Conservation (phyloP, 2,797 vertebrate species). For the Pagetopsis macropterus region DNA sequence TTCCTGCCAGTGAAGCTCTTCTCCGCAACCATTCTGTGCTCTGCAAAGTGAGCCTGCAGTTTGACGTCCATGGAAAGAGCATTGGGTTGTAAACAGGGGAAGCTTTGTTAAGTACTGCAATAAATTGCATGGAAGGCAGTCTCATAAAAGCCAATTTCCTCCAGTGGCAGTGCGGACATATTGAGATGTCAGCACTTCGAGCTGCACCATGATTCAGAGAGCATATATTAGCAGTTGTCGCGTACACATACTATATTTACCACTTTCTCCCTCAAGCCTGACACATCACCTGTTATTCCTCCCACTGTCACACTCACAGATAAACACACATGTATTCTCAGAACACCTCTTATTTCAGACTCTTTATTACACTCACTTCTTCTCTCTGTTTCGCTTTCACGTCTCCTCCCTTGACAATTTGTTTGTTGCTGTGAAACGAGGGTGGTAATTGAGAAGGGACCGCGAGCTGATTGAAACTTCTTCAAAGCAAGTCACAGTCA, state of each 20-base stretch:
- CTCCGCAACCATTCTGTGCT: slow-evolving; percentile 19
- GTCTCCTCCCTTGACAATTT: slow-evolving; percentile 54
- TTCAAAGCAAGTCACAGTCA: slow-evolving; percentile 28
- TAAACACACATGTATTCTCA: slow-evolving; percentile 32
- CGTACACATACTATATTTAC: slow-evolving; percentile 46
- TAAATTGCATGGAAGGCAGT: slow-evolving; percentile 73
- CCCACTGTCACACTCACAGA: slow-evolving; percentile 21
- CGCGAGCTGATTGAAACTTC: slow-evolving; percentile 47
- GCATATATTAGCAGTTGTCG: slow-evolving; percentile 61
- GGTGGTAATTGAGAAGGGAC: slow-evolving; percentile 70
- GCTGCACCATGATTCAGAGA: slow-evolving; percentile 64
- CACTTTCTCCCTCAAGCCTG: slow-evolving; percentile 30
- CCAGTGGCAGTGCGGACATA: slow-evolving; percentile 64
- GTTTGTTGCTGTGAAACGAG: slow-evolving; percentile 67
- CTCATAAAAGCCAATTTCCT: slow-evolving; percentile 80
- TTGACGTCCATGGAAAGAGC: slow-evolving; percentile 62
- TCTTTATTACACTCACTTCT: slow-evolving; percentile 22
- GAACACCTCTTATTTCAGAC: slow-evolving; percentile 8
- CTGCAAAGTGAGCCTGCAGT: slow-evolving; percentile 43
- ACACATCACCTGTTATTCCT: slow-evolving; percentile 49
- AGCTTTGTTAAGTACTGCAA: slow-evolving; percentile 77
- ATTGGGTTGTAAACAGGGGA: slow-evolving; percentile 70
- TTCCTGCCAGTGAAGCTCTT: slow-evolving; percentile 25
- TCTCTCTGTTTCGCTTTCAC: slow-evolving; percentile 2
- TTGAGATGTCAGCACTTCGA: slow-evolving; percentile 74